Evolutionary conservation across 2,888 invertebrate species (phyloP), one percentile per base, ranked within the genome.

Genomic region (Latheticus oryzae): DNA sequence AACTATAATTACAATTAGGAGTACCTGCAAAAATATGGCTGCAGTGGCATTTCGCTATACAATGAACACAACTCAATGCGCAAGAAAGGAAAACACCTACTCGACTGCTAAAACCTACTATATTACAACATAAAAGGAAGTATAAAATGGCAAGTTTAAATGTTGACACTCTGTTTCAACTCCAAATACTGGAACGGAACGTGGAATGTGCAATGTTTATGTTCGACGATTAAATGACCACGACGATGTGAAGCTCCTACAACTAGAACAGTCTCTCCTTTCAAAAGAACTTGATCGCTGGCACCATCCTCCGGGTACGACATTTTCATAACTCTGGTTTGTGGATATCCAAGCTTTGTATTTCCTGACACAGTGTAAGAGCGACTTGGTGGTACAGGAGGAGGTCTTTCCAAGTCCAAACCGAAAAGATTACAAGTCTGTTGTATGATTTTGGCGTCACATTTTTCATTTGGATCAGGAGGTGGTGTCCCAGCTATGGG

Each of bases 391-490:
- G 96, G 96, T 63, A 96, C 88, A 17, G 95, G 94, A 21, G 96
- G 96, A 21, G 95, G 94, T 60, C 92, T 85, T 80, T 95, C 94
- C 82, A 94, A 82, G 80, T 95, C 95, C 54, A 95, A 83, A 5
- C 95, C 95, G 76, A 94, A 94, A 37, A 95, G 84, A 60, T 89
- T 91, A 78, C 95, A 95, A 13, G 95, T 94, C 74, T 93, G 91
- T 76, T 93, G 93, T 67, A 94, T 93, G 74, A 92, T 89, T 78
- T 91, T 90, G 52, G 89, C 88, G 80, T 94, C 94, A 78, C 92
- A 92, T 80, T 92, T 90, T 76, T 93, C 93, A 69, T 87, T 84
- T 7, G 87, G 88, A 74, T 92, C 92, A 17, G 91, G 91, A 1
- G 94, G 93, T 1, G 86, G 86, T 11, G 94, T 94, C 57, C 94